phyloP scores from a whole-genome alignment of 1,140 invertebrate genomes.

The Tyrophagus putrescentiae region DNA sequence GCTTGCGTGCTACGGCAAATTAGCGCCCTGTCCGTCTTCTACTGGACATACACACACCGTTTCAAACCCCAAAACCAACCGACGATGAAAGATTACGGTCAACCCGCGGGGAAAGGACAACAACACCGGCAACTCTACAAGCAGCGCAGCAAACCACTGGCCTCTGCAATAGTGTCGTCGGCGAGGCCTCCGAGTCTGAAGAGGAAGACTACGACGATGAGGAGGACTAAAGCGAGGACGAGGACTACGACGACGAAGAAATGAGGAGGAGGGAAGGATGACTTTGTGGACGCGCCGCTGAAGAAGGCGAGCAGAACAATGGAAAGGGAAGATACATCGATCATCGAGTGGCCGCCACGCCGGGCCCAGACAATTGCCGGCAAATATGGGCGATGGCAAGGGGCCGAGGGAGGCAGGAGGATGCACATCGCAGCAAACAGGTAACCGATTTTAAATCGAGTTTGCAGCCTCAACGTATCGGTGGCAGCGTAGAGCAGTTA shows the following conservation, averaged over 20 bases:
- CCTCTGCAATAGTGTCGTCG: background rate
- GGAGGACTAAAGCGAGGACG: no score
- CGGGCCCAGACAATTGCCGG: background rate
- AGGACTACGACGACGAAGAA: no score
- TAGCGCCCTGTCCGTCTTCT: no score
- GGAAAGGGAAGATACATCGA: background rate
- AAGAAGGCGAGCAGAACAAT: no score
- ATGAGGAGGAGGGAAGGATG: no score
- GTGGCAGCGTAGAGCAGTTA: no score
- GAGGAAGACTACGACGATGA: background rate
- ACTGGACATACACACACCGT: no score
- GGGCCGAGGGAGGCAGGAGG: background rate
- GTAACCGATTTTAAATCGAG: background rate
- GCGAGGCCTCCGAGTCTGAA: slow-evolving; percentile 10
- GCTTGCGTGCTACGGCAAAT: no score
- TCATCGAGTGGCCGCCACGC: background rate
- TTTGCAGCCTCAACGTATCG: background rate
- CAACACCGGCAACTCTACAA: background rate
- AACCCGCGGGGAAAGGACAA: background rate
- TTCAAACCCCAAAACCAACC: no score
- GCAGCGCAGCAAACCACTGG: background rate
- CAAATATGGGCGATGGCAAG: no score
- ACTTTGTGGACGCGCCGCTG: no score
- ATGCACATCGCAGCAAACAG: no score
- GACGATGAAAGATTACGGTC: slow-evolving; percentile 14